These are phyloP conservation scores for Danio kyathit DNA, from an alignment of 2,797 vertebrate species.

Conservation along the genomic window DNA sequence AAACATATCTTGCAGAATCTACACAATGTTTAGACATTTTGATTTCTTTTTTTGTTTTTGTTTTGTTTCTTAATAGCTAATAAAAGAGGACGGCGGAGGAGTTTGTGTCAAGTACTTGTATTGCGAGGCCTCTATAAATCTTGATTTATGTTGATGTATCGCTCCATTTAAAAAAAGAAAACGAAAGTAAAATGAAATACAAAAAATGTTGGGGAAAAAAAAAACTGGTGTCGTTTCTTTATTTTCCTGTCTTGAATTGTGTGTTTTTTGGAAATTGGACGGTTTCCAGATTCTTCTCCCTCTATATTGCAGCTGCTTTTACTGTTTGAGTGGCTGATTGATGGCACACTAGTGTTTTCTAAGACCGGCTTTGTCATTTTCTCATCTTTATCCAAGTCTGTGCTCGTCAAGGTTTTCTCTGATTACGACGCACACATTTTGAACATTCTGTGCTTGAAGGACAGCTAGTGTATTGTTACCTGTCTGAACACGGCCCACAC, in stretches of 20 bases:
- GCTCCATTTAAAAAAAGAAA: constrained; percentile 76
- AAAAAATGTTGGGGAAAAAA: constrained; percentile 56
- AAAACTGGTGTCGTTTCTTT: constrained; percentile 49
- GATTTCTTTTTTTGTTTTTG: constrained; percentile 48
- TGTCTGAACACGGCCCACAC: constrained; percentile 32
- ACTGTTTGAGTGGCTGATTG: not conserved
- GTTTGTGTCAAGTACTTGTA: constrained; percentile 74
- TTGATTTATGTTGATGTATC: constrained; percentile 80
- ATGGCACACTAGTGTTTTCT: constrained; percentile 6
- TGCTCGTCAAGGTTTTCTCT: constrained; percentile 4
- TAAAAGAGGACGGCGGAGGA: constrained; percentile 42
- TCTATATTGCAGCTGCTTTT: not conserved
- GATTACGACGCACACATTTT: constrained; percentile 15
- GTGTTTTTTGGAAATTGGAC: not conserved
- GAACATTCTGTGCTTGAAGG: constrained; percentile 25
- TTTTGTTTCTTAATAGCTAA: constrained; percentile 70
- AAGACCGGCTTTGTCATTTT: constrained; percentile 4
- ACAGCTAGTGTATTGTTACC: constrained; percentile 31
- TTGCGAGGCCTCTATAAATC: constrained; percentile 78
- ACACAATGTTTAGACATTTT: constrained; percentile 66
- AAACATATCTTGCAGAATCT: constrained; percentile 81
- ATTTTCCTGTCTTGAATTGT: constrained; percentile 56
- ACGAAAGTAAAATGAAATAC: constrained; percentile 58
- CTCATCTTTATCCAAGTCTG: not conserved
- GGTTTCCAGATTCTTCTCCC: not conserved